Evolutionary conservation across 92 coral and sea anemone species (phyloP).

Genomic region (Parazoanthus swiftii): DNA sequence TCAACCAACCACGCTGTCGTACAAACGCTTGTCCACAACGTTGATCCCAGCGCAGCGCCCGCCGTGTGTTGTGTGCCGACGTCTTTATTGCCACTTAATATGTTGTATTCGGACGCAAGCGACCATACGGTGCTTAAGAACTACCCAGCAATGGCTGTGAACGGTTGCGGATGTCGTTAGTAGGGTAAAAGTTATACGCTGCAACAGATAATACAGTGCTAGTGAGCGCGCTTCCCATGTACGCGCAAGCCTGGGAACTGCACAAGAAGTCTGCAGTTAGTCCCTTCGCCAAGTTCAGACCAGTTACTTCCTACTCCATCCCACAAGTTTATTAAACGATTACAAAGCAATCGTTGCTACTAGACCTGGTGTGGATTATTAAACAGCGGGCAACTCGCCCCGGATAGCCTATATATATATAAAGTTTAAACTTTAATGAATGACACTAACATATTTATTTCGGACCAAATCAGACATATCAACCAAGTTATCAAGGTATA

Average conservation of each 20-base stretch:
- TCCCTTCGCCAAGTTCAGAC: neutral
- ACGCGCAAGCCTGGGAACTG: conserved; percentile 13
- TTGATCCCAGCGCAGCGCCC: conserved; percentile 70
- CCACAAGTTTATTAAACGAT: conserved; percentile 11
- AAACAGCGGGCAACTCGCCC: conserved; percentile 3
- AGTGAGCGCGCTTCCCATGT: neutral
- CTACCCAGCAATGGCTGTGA: conserved; percentile 93
- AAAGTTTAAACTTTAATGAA: conserved; percentile 11
- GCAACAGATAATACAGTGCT: conserved; percentile 18
- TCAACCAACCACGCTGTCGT: conserved; percentile 97
- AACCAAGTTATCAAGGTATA: neutral
- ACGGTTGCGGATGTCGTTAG: conserved; percentile 94
- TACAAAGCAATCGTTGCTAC: conserved; percentile 16
- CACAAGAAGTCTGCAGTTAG: conserved; percentile 1
- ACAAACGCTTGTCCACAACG: conserved; percentile 84
- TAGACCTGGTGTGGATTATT: conserved; percentile 21
- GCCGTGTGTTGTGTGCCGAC: conserved; percentile 95
- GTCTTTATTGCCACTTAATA: conserved; percentile 71
- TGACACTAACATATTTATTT: neutral
- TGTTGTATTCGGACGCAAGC: conserved; percentile 77
- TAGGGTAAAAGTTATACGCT: neutral
- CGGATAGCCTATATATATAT: neutral
- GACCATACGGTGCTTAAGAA: conserved; percentile 79
- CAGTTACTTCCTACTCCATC: neutral
- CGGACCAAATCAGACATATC: neutral